Evolutionary conservation across 2,113 vertebrate species (phyloP).

Genomic region (Falcunculus frontatus): DNA sequence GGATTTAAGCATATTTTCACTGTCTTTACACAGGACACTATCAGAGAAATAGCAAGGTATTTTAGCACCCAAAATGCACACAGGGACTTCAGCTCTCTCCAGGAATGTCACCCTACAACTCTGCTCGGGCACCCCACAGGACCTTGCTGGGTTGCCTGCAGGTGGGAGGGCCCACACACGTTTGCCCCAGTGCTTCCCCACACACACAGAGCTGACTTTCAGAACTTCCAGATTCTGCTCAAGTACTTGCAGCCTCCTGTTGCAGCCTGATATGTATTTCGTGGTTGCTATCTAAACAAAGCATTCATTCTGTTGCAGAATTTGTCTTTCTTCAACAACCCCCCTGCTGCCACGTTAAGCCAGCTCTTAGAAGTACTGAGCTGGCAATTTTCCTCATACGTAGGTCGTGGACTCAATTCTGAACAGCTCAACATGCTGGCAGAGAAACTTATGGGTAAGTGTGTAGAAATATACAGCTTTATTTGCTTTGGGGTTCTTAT

Average conservation of each 20-base stretch:
- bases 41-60: no score
- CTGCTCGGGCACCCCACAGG: no score
- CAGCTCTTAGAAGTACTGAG: conserved; percentile 93
- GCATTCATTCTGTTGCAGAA: conserved; percentile 77
- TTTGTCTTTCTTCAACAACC: conserved; percentile 88
- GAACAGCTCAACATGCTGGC: conserved; percentile 93
- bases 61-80: no score
- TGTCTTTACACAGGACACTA: no score
- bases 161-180: no score
- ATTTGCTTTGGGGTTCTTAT: neutral
- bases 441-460: conserved; percentile 88
- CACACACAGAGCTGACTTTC: neutral
- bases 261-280: neutral
- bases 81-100: no score
- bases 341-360: conserved; percentile 81
- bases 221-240: neutral
- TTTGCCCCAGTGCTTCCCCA: neutral
- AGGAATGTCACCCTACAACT: no score
- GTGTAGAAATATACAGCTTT: neutral
- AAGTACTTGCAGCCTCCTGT: neutral
- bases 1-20: no score
- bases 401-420: conserved; percentile 87
- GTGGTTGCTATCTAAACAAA: neutral
- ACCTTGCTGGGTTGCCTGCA: no score
- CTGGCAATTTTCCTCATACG: conserved; percentile 94